Base-by-base conservation (phyloP, 2,888 invertebrate species). In the Pecten maximus region DNA sequence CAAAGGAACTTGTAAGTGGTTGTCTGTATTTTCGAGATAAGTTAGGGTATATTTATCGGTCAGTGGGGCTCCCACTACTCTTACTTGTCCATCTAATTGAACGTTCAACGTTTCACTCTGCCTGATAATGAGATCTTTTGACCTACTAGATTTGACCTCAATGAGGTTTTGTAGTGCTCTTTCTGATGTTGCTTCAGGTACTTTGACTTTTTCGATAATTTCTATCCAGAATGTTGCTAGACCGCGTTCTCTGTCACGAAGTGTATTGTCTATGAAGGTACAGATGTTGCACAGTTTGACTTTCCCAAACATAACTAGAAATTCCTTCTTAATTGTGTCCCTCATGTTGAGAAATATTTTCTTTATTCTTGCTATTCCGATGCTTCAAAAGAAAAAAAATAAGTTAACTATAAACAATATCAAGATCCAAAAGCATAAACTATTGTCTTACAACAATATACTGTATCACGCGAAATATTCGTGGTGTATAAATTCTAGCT, bases 311-410 rank as follows among this genome's bases (percentile, higher is more conserved):
- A 93, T 93, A 23, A 92, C 89, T n/a, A 92, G 91, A 50, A 94
- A 94, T 89, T 94, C 94, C 86, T 91, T 93, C 88, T 94, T 94
- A 19, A 94, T 89, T 8, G 93, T 91, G 87, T 94, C 94, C 60
- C 93, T 90, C 94, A 94, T 94, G 89, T 94, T 94, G 0, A 94
- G 90, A 86, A 94, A 94, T 74, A 94, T 93, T 87, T 93, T 90
- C 88, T 91, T 92, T 8, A 94, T 93, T 12, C 92, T 90, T 88
- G 93, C 89, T 40, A 94, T 87, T 10, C 92, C 93, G 28, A 93
- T 88, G 35, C 94, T 94, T 90, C 28, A 92, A 92, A 28, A 50
- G 88, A 60, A 40, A 10, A 44, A 87, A 87, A 39, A 88, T 8
- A 54, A 23, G 54, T 19, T 54, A 19, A 54, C 6, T 3, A 54